A percentile compares a stretch with the other conserved stretches of the same genome.
Evolutionary conservation across 2,888 invertebrate species (phyloP).

Genomic region (Coleophora flavipennella): DNA sequence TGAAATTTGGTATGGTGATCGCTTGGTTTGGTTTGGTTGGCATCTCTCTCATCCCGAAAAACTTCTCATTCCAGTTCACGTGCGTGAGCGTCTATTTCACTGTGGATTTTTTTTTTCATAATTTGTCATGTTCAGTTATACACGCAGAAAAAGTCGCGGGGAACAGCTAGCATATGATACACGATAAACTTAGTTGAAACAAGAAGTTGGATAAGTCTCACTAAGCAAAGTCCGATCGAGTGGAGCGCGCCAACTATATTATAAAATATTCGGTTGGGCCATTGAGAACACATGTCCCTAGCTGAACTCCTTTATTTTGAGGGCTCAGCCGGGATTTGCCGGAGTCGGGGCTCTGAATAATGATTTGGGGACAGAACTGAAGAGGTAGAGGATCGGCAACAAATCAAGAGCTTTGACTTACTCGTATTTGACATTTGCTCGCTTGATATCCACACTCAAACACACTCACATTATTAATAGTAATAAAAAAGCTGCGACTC

Average conservation of each 20-base stretch:
- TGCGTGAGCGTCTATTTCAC: too few relatives aligned
- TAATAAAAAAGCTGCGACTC: neutral
- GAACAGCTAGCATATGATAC: too few relatives aligned
- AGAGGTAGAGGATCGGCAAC: slow-evolving; percentile 6
- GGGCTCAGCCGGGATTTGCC: neutral
- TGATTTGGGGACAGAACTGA: slow-evolving; percentile 12
- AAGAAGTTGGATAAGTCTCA: slow-evolving; percentile 4
- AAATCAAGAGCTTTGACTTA: slow-evolving; percentile 9
- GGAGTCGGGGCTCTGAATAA: slow-evolving; percentile 10
- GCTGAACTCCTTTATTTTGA: slow-evolving; percentile 3
- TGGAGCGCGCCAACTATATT: neutral
- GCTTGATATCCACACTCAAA: neutral
- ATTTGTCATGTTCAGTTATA: too few relatives aligned
- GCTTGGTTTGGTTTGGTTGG: too few relatives aligned
- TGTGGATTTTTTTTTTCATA: too few relatives aligned
- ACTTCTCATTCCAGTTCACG: too few relatives aligned
- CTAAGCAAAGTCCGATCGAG: slow-evolving; percentile 1
- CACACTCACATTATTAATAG: neutral
- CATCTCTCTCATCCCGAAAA: too few relatives aligned
- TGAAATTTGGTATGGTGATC: too few relatives aligned
- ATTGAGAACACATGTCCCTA: slow-evolving; percentile 19
- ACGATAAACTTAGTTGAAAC: neutral
- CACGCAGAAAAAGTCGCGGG: too few relatives aligned
- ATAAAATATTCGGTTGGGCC: slow-evolving; percentile 12
- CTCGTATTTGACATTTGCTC: slow-evolving; percentile 1